Evolutionary conservation across 2,888 invertebrate genomes (phyloP), one percentile per base, ranked within the genome.

Genomic region (Heliconius erato): DNA sequence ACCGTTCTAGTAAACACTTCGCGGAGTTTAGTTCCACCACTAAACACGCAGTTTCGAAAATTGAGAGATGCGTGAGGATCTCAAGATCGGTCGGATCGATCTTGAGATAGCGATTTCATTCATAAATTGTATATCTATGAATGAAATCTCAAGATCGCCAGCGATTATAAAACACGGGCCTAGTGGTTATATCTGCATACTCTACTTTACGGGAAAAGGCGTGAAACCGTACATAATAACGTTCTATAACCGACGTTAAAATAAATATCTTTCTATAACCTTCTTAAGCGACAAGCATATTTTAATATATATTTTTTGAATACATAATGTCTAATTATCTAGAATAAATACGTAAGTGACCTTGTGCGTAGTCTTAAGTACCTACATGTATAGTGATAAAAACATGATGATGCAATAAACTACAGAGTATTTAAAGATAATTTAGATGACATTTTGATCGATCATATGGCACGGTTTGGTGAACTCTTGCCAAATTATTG

Each of bases 281-380:
- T 23, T 59, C n/a, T 23, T 63, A 12, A 63, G n/a, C 11, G 12
- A 63, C 63, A n/a, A 63, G 12, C 63, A 67, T 28, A 67, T 16
- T 67, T 28, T 28, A 67, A 67, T 67, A 6, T 67, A 67, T n/a
- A 63, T n/a, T 23, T 26, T 28, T 28, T 19, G 26, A 11, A 28
- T 16, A 67, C 28, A 32, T 26, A 67, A 67, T 19, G 16, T 67
- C 26, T 67, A 32, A 67, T 44, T 23, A 72, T 44, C 63, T 76
- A 28, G 26, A 59, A n/a, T 76, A 68, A 76, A 76, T 35, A 81
- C 67, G 76, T n/a, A 19, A 16, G 32, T 72, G 79, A 82, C 82
- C 82, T 82, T 74, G 74, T 59, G 63, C n/a, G 59, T 76, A 35
- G 32, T 74, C 44, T 65, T 26, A 63, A 28, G 35, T 11, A 19